Evolutionary conservation across 23 tunicate species (phyloP).

Genomic region (Halocynthia aurantium): DNA sequence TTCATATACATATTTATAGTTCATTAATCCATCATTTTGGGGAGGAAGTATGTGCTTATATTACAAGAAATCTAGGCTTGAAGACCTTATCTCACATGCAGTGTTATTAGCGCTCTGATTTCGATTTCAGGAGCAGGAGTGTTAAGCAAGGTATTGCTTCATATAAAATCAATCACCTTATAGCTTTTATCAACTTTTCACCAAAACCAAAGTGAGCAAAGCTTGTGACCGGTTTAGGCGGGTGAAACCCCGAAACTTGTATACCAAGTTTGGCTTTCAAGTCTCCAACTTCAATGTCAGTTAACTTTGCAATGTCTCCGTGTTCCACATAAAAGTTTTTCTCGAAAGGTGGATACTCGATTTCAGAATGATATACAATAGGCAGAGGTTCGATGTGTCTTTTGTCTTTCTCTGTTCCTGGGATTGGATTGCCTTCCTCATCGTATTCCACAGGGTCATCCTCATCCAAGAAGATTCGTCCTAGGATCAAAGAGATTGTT

Average conservation of each 20-base stretch:
- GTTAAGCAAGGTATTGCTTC: neutral
- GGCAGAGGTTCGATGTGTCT: conserved; percentile 87
- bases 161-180: conserved; percentile 39
- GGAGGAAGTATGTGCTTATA: no score
- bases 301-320: conserved; percentile 48
- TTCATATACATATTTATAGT: no score
- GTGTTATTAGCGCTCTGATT: no score
- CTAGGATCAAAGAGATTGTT: neutral
- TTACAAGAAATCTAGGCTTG: no score
- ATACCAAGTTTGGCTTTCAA: conserved; percentile 63
- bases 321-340: conserved; percentile 90
- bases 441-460: conserved; percentile 85
- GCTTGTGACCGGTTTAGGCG: conserved; percentile 90
- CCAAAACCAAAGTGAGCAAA: conserved; percentile 91
- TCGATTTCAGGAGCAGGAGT: no score
- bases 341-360: conserved; percentile 79
- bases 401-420: conserved; percentile 37
- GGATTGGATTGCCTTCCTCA: conserved; percentile 89
- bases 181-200: conserved; percentile 55
- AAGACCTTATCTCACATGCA: no score
- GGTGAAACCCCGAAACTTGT: conserved; percentile 70
- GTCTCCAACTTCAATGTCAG: conserved; percentile 25
- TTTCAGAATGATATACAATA: conserved; percentile 87
- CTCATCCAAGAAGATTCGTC: conserved; percentile 77
- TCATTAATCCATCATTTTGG: no score